phyloP scores from a whole-genome alignment of 2,888 invertebrate genomes.

The Lutraria lutraria region DNA sequence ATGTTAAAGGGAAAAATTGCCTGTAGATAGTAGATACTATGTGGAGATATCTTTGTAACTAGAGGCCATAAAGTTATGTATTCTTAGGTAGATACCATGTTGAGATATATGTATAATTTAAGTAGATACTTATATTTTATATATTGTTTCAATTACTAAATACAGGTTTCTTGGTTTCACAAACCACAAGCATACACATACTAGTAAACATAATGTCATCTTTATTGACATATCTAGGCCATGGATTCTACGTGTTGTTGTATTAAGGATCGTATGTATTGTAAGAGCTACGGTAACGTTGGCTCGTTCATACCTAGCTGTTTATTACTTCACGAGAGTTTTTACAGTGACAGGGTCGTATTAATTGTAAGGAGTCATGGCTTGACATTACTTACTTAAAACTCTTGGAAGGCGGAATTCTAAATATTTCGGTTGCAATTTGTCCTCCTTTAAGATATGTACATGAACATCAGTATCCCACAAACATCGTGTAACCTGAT shows the following conservation, averaged over 20 bases:
- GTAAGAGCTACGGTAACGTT: background rate
- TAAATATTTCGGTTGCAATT: background rate
- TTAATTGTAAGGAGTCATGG: constrained; percentile 15
- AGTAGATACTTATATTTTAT: no score
- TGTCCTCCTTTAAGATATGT: background rate
- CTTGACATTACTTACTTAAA: background rate
- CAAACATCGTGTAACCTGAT: no score
- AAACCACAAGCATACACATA: no score
- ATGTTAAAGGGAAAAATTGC: no score
- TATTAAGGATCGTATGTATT: background rate
- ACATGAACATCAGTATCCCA: background rate
- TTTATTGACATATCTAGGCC: background rate
- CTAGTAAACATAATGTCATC: background rate
- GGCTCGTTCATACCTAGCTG: background rate
- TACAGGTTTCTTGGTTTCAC: no score
- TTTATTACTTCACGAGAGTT: background rate
- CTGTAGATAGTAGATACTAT: no score
- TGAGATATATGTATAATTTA: no score
- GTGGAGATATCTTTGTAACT: no score
- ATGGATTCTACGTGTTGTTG: background rate
- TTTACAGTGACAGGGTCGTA: constrained; percentile 3
- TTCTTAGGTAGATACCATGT: no score
- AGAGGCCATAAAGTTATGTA: no score
- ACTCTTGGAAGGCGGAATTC: background rate
- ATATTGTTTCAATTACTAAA: no score